Conservation (phyloP, 2,797 vertebrate genomes). For the Orestias chungarensis region DNA sequence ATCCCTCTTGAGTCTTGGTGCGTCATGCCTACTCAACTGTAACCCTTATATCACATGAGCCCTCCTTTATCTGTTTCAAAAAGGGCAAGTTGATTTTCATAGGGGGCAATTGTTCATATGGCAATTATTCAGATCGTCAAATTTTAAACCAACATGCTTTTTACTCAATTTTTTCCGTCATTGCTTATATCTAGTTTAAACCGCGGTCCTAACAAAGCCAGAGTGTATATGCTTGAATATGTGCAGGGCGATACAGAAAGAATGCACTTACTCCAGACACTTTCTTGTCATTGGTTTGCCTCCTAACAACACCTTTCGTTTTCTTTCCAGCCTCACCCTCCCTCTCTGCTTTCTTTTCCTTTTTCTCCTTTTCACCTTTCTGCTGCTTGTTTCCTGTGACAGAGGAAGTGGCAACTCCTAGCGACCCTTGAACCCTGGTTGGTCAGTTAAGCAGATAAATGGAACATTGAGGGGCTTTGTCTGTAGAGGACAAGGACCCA, state of each 20-base stretch:
- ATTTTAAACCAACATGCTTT: constrained; percentile 30
- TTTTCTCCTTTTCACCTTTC: constrained; percentile 59
- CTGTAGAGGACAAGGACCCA: constrained; percentile 70
- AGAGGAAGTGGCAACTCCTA: constrained; percentile 79
- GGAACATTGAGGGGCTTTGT: constrained; percentile 74
- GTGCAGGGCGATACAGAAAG: constrained; percentile 8
- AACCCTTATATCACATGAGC: constrained; percentile 61
- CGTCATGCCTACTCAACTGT: constrained; percentile 73
- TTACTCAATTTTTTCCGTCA: constrained; percentile 22
- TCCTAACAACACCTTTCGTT: constrained; percentile 71
- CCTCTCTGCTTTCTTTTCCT: constrained; percentile 35
- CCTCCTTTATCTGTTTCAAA: constrained; percentile 29
- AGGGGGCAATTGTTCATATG: constrained; percentile 25
- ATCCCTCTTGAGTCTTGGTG: constrained; percentile 68
- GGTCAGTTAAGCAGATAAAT: constrained; percentile 79
- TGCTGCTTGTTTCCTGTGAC: constrained; percentile 78
- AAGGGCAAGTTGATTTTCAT: constrained; percentile 25
- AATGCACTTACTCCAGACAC: constrained; percentile 56
- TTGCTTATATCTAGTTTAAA: constrained; percentile 41
- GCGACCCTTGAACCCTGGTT: constrained; percentile 71
- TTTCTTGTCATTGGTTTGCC: constrained; percentile 71
- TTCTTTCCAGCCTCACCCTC: constrained; percentile 44
- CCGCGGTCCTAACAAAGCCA: constrained; percentile 12
- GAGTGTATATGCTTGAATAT: not conserved
- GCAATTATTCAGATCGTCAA: constrained; percentile 34